These are phyloP conservation scores for Dipus sagitta DNA, from an alignment of 2,797 vertebrate genomes.

Conservation along the genomic window DNA sequence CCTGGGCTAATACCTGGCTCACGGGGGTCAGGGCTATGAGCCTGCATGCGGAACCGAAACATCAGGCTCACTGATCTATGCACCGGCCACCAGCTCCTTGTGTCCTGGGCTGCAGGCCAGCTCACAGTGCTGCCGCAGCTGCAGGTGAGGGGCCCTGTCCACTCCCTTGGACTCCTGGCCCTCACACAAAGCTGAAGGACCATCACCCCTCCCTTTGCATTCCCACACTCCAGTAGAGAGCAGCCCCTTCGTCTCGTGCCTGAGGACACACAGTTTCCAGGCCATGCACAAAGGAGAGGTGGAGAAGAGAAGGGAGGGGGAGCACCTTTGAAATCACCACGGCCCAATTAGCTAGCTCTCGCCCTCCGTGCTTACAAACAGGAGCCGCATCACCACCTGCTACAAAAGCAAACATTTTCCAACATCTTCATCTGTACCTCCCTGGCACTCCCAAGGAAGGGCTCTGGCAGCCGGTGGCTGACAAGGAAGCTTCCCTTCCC, in stretches of 20 bases:
- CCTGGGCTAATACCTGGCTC: no score
- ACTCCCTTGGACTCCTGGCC: background rate
- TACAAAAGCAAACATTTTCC: conserved; percentile 84
- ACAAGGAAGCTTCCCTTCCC: conserved; percentile 68
- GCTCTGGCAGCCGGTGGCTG: conserved; percentile 75
- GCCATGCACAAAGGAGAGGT: conserved; percentile 54
- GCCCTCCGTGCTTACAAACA: conserved; percentile 84
- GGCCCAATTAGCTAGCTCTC: conserved; percentile 86
- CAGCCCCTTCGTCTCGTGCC: conserved; percentile 49
- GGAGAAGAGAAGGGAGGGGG: conserved; percentile 28
- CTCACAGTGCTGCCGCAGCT: background rate
- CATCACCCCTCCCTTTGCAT: background rate
- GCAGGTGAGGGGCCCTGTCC: background rate
- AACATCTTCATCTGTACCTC: conserved; percentile 86
- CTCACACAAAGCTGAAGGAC: background rate
- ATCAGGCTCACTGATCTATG: background rate
- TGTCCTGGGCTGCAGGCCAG: background rate
- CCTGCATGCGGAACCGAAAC: no score
- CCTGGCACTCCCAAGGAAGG: conserved; percentile 78
- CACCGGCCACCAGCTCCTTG: background rate
- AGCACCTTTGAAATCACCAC: conserved; percentile 79
- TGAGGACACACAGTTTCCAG: conserved; percentile 68
- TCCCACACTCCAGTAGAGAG: conserved; percentile 60
- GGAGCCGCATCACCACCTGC: conserved; percentile 84
- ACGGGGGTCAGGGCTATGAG: accelerated